These are phyloP conservation scores for Dicaeum eximium DNA, from an alignment of 2,113 vertebrate genomes.

Conservation along the genomic window DNA sequence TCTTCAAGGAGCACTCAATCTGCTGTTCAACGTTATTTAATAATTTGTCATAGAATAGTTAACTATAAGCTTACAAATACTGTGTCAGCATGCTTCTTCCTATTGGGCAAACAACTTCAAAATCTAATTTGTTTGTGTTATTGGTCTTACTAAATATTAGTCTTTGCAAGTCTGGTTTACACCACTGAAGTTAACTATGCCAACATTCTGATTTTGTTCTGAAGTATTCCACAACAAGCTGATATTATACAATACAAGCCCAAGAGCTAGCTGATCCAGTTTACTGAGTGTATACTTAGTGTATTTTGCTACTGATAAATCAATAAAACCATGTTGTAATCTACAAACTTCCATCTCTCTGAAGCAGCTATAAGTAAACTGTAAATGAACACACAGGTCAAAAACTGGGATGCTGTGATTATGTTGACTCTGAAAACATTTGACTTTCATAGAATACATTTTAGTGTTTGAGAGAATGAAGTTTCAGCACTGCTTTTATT, in stretches of 20 bases:
- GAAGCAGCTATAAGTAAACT: slow-evolving; percentile 79
- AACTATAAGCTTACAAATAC: slow-evolving; percentile 57
- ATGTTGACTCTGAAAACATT: slow-evolving; percentile 77
- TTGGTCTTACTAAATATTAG: slow-evolving; percentile 77
- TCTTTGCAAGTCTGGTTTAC: slow-evolving; percentile 63
- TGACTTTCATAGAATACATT: slow-evolving; percentile 69
- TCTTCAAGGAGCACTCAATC: slow-evolving; percentile 41
- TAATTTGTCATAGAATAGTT: slow-evolving; percentile 60
- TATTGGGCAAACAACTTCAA: slow-evolving; percentile 61
- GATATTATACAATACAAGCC: slow-evolving; percentile 60
- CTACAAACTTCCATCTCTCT: slow-evolving; percentile 72
- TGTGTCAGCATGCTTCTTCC: slow-evolving; percentile 61
- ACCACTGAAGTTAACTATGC: slow-evolving; percentile 62
- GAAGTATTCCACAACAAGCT: slow-evolving; percentile 74
- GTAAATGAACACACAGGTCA: slow-evolving; percentile 73
- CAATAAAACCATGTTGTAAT: slow-evolving; percentile 74
- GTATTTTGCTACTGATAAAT: slow-evolving; percentile 78
- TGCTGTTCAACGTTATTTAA: slow-evolving; percentile 60
- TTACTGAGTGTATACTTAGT: slow-evolving; percentile 68
- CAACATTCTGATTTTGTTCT: slow-evolving; percentile 69
- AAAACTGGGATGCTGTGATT: slow-evolving; percentile 70
- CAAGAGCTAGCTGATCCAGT: slow-evolving; percentile 61
- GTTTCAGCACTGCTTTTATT: slow-evolving; percentile 43
- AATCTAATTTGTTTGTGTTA: slow-evolving; percentile 72
- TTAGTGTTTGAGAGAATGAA: slow-evolving; percentile 55